These are phyloP conservation scores for Siphamia tubifer DNA, from an alignment of 2,113 vertebrate genomes.

Conservation along the genomic window DNA sequence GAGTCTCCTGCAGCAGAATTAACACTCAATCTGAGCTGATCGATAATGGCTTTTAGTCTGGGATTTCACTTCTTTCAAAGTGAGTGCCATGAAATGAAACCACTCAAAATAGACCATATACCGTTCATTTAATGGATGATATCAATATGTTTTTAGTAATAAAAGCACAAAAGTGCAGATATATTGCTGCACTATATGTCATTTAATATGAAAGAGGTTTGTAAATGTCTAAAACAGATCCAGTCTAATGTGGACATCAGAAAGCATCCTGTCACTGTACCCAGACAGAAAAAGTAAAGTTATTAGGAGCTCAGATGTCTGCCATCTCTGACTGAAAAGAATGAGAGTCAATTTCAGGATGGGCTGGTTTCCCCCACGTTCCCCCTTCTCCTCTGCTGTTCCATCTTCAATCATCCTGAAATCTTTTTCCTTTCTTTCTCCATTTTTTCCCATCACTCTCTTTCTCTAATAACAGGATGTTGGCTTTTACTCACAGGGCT, in stretches of 20 bases:
- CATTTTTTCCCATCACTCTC: not conserved
- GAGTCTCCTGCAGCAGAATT: conserved; percentile 28
- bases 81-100: conserved; percentile 17
- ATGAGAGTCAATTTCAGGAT: conserved; percentile 46
- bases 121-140: not conserved
- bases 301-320: conserved; percentile 47
- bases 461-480: conserved; percentile 62
- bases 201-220: not conserved
- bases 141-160: conserved; percentile 14
- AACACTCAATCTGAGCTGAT: conserved; percentile 32
- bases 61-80: conserved; percentile 45
- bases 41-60: conserved; percentile 63
- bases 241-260: not conserved
- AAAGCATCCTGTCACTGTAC: conserved; percentile 41
- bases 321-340: conserved; percentile 28
- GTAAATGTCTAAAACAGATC: not conserved
- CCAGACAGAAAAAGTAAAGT: not conserved
- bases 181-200: too few species aligned
- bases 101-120: not conserved
- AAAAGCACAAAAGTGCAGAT: not conserved
- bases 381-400: conserved; percentile 34
- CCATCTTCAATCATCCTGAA: conserved; percentile 47
- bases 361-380: conserved; percentile 37
- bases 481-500: conserved; percentile 37
- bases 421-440: conserved; percentile 11